Base-by-base conservation (phyloP, 2,113 vertebrate species). In the Morone saxatilis region DNA sequence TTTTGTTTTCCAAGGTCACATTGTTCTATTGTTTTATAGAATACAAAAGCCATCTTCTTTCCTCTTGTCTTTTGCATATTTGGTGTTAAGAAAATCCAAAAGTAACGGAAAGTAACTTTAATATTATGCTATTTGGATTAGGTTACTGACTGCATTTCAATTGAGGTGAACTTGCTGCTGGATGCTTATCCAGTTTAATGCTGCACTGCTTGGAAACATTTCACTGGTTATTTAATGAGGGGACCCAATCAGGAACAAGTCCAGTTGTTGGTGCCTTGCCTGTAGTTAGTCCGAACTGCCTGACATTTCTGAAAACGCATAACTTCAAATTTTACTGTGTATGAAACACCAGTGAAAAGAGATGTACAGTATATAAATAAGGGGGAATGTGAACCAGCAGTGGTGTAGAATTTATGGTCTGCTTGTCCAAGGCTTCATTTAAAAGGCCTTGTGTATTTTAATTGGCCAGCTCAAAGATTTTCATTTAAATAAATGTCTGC, bases 181-280 rank as follows among this genome's bases (percentile, higher is more conserved):
- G 68, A 78, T 59, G 60, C 65, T 62, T 73, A 48, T 61, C 59
- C 71, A 65, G 56, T 61, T 74, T 43, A 59, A 65, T 14, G 63
- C 68, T 69, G 63, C 14, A 31, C 54, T 22, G 14, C 63, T 65
- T 89, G 82, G 76, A 85, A 41, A 81, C 40, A 57, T 60, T 43
- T 78, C 31, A 72, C 57, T 14, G 25, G 48, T n/a, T 45, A 48
- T 71, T 81, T 84, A 82, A 65, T 72, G 48, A 85, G 17, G 2
- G 57, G 53, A 76, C 62, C 67, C 80, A 88, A 74, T 89, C 70
- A 76, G 77, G 74, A 74, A 71, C 11, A 13, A 43, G 71, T 81
- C 80, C 80, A 75, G 54, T 79, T 62, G 43, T 6, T 14, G 54
- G 48, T 59, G 43, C 61, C 11, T 57, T n/a, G 41, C 48, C 66